Percentiles rank a stretch among this genome's conserved stretches.
Evolutionary conservation across 2,113 vertebrate species (phyloP).

Genomic region (Myrmecophaga tridactyla): DNA sequence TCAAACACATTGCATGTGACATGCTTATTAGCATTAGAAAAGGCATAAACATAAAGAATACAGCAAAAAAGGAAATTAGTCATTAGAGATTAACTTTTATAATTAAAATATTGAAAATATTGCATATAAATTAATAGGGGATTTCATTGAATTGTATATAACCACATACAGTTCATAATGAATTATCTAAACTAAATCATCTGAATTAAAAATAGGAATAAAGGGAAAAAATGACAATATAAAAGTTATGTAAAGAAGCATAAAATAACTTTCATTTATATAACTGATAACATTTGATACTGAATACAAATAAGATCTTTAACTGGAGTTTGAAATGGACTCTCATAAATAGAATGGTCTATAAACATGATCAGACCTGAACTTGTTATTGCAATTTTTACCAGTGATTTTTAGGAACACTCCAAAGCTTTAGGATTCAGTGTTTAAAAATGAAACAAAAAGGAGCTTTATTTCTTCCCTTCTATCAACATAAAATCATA

Average conservation of each 20-base stretch:
- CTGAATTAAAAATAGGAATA: slow-evolving; percentile 59
- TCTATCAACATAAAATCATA: slow-evolving; percentile 43
- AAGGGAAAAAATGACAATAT: slow-evolving; percentile 35
- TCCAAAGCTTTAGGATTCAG: neutral
- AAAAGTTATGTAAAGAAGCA: neutral
- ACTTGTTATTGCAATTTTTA: neutral
- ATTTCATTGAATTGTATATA: neutral
- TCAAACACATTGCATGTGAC: slow-evolving; percentile 34
- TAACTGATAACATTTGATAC: slow-evolving; percentile 43
- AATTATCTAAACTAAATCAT: slow-evolving; percentile 47
- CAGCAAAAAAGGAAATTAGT: slow-evolving; percentile 39
- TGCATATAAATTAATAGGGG: neutral
- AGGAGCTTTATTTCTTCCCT: slow-evolving; percentile 49
- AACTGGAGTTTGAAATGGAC: slow-evolving; percentile 30
- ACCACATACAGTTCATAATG: slow-evolving; percentile 30
- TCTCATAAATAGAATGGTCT: slow-evolving; percentile 46
- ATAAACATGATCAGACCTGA: slow-evolving; percentile 25
- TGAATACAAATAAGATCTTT: slow-evolving; percentile 60
- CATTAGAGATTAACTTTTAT: slow-evolving; percentile 53
- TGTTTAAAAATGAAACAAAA: slow-evolving; percentile 37
- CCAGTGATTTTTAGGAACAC: neutral
- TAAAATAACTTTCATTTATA: slow-evolving; percentile 61
- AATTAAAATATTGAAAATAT: slow-evolving; percentile 61
- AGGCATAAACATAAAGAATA: neutral
- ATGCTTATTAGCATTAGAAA: slow-evolving; percentile 43